These are phyloP conservation scores for Trogon melanurus DNA, from an alignment of 2,113 vertebrate genomes.

Conservation along the genomic window DNA sequence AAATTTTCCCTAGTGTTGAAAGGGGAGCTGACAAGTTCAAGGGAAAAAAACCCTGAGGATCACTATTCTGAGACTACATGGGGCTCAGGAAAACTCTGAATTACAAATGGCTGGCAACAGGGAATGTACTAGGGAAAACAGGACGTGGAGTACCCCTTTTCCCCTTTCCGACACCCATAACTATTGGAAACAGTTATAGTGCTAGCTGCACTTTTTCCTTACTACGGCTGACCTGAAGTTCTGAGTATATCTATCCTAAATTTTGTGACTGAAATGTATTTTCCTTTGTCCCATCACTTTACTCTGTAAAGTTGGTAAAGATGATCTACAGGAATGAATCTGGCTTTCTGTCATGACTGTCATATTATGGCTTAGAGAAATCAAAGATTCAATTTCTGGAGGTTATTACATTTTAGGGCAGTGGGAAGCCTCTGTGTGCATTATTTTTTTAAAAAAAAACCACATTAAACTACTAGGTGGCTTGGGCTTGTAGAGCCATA, in stretches of 20 bases:
- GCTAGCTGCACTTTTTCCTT: neutral
- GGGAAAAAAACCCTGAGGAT: neutral
- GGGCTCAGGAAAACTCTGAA: neutral
- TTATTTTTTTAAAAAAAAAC: neutral
- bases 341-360: neutral
- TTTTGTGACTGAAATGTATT: neutral
- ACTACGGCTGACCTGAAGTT: neutral
- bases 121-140: neutral
- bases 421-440: accelerated
- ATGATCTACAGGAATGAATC: neutral
- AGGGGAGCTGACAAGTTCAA: neutral
- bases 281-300: neutral
- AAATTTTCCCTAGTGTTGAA: neutral
- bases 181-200: neutral
- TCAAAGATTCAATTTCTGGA: neutral
- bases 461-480: neutral
- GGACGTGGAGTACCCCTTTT: accelerated
- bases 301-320: neutral
- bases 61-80: neutral
- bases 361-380: neutral
- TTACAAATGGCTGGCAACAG: neutral
- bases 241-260: neutral
- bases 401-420: neutral
- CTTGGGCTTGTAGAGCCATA: neutral
- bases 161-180: neutral